Base-by-base conservation (phyloP, 2,888 invertebrate genomes). In the Neria commutata region DNA sequence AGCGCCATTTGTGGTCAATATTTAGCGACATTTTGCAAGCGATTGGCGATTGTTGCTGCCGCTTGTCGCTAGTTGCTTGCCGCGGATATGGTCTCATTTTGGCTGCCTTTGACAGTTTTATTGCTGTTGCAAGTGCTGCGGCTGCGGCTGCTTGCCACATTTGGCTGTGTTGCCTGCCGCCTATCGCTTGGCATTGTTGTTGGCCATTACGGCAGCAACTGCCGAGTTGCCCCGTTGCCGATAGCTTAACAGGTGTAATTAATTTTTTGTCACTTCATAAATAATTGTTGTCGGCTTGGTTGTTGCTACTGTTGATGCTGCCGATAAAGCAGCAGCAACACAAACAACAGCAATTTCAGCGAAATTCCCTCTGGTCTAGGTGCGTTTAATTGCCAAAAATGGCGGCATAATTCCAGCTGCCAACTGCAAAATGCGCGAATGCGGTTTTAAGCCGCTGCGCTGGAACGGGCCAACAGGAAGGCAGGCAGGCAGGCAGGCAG, bases 251-350 rank as follows among this genome's bases (percentile, higher is more conserved):
- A 75, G 76, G 74, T 73, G 70, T 77, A 79, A 77, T 78, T 78
- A 79, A 78, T 78, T 79, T 71, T 77, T 78, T 78, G 78, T 75
- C 79, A 78, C 78, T 79, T 79, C 70, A 75, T 75, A 76, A 77
- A 76, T 76, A 68, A 75, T 63, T 45, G 29, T 16, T 6, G 6
- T 49, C 19, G 29, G 11, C 3, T n/a, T 33, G 2, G n/a, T 49
- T 49, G 49, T 49, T 26, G 25, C 19, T 53, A 29, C 19, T 54
- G 55, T 42, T 48, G 48, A 40, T 49, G 48, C 45, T 29, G 29
- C 29, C 29, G n/a, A n/a, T n/a, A n/a, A n/a, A n/a, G n/a, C n/a
- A n/a, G n/a, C n/a, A n/a, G n/a, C n/a, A n/a, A n/a, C n/a, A n/a
- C 29, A 8, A 5, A 11, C 6, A 5, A 37, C 37, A 37, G n/a